Base-by-base conservation (phyloP, 1,140 invertebrate genomes). In the Octopus bimaculoides region DNA sequence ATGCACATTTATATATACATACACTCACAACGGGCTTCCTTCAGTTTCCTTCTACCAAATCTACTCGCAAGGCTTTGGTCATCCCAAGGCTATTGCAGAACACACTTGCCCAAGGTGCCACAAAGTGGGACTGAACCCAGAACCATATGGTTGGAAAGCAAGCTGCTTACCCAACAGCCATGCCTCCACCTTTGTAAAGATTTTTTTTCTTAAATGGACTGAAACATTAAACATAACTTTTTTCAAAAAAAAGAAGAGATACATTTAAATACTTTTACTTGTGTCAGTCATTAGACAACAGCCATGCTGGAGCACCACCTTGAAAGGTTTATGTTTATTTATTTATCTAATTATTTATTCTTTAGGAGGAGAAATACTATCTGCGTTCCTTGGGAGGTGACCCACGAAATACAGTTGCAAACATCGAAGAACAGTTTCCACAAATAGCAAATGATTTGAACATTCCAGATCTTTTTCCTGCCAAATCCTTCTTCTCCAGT, bases 301-400 rank as follows among this genome's bases (percentile, higher is more conserved):
- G 66, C 26, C 9, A 12, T 61, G 9, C 9, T 12, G 17, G 56
- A 4, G 9, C 56, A 61, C 56, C 4, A 61, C 9, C 17, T 9
- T 61, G 17, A 61, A 61, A 12, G 17, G 17, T 9, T 61, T 12
- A 61, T 17, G 17, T 5, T 71, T 71, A n/a, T 71, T 71, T 71
- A n/a, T 12, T 71, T 71, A 4, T 12, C 20, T 69, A 5, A n/a
- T 41, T 41, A 0, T 75, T 52, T 52, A 5, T 55, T 81, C 80
- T 79, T 12, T 83, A 90, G 85, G 86, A 87, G 78, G 92, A 92
- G 84, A 88, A 88, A 75, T 93, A 92, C 84, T 93, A 93, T 83
- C 84, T 93, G 26, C 82, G 92, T 80, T 91, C 92, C 12, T 84
- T 93, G 7, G 92, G 92, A 41, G 87, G 89, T 75, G 89, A 92